Conservation (phyloP, 2,888 invertebrate genomes). For the Hofmannophila pseudospretella region DNA sequence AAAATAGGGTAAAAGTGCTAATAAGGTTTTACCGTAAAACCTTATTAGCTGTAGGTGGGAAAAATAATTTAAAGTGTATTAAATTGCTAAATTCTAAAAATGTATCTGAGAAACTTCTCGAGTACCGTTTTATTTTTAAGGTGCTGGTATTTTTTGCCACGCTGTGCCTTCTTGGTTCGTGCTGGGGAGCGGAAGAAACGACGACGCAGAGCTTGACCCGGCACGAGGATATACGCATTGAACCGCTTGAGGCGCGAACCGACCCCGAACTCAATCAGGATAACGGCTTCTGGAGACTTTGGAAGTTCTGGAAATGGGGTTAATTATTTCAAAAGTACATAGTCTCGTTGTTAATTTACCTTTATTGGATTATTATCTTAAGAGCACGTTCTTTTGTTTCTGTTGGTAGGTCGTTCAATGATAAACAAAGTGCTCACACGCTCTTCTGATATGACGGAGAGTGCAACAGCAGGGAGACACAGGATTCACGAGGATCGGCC, state of each 20-base stretch:
- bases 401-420: slow-evolving; percentile 40
- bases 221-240: slow-evolving; percentile 27
- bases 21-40: too few species aligned
- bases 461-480: slow-evolving; percentile 30
- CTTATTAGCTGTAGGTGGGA: too few species aligned
- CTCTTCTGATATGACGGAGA: slow-evolving; percentile 38
- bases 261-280: slow-evolving; percentile 29
- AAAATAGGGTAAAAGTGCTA: too few species aligned
- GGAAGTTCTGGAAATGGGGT: slow-evolving; percentile 52
- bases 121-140: slow-evolving; percentile 27
- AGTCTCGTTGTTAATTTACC: neutral
- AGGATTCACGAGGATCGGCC: slow-evolving; percentile 30
- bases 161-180: slow-evolving; percentile 33
- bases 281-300: slow-evolving; percentile 36
- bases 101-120: too few species aligned
- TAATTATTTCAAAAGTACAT: slow-evolving; percentile 18
- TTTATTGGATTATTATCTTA: neutral
- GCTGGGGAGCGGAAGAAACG: slow-evolving; percentile 31
- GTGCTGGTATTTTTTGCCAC: slow-evolving; percentile 32
- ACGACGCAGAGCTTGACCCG: slow-evolving; percentile 21
- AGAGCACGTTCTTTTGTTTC: slow-evolving; percentile 17
- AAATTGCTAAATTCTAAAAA: too few species aligned
- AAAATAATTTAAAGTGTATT: too few species aligned
- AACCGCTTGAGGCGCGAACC: slow-evolving; percentile 24
- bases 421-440: slow-evolving; percentile 45